phyloP scores from a whole-genome alignment of 53 echinoderm and acorn worm genomes.

The Luidia sarsii region DNA sequence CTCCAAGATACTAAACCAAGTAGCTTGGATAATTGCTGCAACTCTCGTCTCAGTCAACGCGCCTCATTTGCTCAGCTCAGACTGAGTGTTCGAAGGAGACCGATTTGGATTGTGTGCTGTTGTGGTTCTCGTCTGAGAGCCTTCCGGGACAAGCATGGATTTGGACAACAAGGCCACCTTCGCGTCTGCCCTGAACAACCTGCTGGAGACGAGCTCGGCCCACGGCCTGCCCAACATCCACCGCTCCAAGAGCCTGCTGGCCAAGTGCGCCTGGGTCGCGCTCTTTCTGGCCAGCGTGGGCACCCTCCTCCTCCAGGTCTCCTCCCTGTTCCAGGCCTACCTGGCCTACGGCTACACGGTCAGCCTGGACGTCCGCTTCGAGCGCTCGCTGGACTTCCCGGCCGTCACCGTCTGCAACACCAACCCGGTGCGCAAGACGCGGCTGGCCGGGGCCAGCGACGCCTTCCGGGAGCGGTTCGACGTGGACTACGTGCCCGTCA shows the following conservation, averaged over 20 bases:
- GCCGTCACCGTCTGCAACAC: conserved; percentile 82
- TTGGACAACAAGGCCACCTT: background rate
- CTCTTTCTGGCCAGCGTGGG: conserved; percentile 46
- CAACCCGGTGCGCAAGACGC: conserved; percentile 63
- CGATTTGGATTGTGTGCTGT: too few species aligned
- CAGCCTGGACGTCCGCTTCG: conserved; percentile 60
- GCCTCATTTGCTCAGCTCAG: too few species aligned
- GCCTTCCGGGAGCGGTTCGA: conserved; percentile 61
- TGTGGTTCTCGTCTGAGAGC: too few species aligned
- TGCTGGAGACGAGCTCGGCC: conserved; percentile 64
- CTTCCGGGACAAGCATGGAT: too few species aligned
- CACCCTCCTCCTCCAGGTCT: conserved; percentile 45
- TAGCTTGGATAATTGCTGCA: too few species aligned
- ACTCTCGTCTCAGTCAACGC: too few species aligned
- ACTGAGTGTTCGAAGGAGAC: too few species aligned
- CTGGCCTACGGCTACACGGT: conserved; percentile 53
- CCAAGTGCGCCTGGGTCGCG: conserved; percentile 55
- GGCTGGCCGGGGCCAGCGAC: conserved; percentile 26
- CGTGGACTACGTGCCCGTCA: conserved; percentile 35
- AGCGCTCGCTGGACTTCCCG: conserved; percentile 65
- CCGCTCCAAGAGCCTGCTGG: conserved; percentile 49
- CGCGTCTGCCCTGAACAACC: background rate
- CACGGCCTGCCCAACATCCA: conserved; percentile 90
- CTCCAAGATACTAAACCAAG: too few species aligned
- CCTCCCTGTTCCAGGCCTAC: conserved; percentile 29